phyloP scores from a whole-genome alignment of 2,888 invertebrate species.

The Metalampra italica region DNA sequence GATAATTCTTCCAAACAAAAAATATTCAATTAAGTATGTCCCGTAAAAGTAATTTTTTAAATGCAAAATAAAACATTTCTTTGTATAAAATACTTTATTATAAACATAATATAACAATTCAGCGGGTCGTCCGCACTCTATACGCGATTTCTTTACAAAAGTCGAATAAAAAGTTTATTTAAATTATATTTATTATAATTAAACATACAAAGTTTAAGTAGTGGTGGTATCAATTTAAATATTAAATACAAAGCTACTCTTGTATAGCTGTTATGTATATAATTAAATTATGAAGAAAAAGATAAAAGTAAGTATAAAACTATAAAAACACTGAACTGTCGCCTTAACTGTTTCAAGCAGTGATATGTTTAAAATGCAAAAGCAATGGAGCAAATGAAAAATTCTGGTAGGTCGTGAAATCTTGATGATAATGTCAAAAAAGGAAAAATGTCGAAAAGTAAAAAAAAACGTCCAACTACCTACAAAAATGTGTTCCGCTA shows the following conservation, averaged over 20 bases:
- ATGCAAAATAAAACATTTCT: no score
- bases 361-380: not conserved
- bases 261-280: not conserved
- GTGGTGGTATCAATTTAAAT: conserved; percentile 19
- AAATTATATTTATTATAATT: conserved; percentile 7
- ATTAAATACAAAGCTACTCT: not conserved
- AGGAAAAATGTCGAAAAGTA: no score
- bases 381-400: no score
- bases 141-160: conserved; percentile 34
- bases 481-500: no score
- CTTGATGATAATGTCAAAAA: no score
- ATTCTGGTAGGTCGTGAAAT: no score
- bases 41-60: no score
- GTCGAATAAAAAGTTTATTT: conserved; percentile 18
- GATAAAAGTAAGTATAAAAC: no score
- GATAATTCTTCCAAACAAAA: not conserved
- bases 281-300: not conserved
- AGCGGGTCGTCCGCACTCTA: conserved; percentile 22
- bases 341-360: not conserved
- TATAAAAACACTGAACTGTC: no score
- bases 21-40: no score
- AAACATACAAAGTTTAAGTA: conserved; percentile 14
- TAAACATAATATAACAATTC: conserved; percentile 54
- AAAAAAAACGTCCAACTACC: no score
- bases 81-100: conserved; percentile 61